Conservation (phyloP, 2,888 invertebrate species). For the Tachystola acroxantha region DNA sequence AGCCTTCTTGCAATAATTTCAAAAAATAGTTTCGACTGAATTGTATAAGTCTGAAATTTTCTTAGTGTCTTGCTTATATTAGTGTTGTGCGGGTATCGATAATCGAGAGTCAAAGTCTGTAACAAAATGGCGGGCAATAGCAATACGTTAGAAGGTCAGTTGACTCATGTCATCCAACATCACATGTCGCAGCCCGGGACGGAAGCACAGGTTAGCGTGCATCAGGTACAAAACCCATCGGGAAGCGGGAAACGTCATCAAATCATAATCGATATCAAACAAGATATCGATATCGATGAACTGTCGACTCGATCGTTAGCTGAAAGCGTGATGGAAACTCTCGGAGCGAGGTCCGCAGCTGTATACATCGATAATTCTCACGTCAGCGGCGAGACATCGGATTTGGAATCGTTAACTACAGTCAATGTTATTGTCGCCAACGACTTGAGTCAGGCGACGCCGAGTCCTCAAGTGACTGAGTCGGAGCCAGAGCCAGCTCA, state of each 20-base stretch:
- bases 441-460: constrained; percentile 44
- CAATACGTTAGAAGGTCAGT: constrained; percentile 53
- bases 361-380: constrained; percentile 69
- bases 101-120: constrained; percentile 32
- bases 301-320: constrained; percentile 67
- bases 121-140: constrained; percentile 56
- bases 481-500: constrained; percentile 21
- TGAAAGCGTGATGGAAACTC: constrained; percentile 71
- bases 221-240: constrained; percentile 58
- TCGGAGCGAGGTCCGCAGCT: constrained; percentile 66
- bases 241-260: constrained; percentile 68
- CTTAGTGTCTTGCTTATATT: constrained; percentile 22
- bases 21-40: constrained; percentile 44
- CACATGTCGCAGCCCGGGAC: constrained; percentile 57
- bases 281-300: constrained; percentile 71
- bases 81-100: constrained; percentile 22
- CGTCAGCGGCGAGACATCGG: constrained; percentile 48
- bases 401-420: constrained; percentile 65
- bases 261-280: constrained; percentile 73
- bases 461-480: constrained; percentile 45
- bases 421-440: constrained; percentile 72
- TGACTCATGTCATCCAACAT: constrained; percentile 67
- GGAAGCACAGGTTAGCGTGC: constrained; percentile 69
- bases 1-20: constrained; percentile 40
- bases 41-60: constrained; percentile 43